Base-by-base conservation (phyloP, 2,113 vertebrate genomes). In the Microtus ochrogaster region DNA sequence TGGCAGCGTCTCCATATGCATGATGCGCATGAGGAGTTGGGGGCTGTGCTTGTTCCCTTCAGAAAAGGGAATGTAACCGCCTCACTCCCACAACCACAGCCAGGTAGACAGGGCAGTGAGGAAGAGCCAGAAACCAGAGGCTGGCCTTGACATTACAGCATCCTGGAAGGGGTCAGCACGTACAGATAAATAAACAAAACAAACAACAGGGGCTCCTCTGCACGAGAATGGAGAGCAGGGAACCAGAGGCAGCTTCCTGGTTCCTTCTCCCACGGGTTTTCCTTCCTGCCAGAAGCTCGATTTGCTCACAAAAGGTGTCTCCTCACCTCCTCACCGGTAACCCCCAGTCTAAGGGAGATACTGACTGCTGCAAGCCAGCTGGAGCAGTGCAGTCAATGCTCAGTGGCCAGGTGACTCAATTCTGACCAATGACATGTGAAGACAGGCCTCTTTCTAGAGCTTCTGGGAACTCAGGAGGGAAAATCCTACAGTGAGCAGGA, bases 171-270 rank as follows among this genome's bases (percentile, higher is more conserved):
- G 55, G 19, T 33, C 33, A 21, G 22, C 28, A 24, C 41, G 3
- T 0, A 1, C 8, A n/a, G 28, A 3, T 1, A 10, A 16, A 28
- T 0, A 22, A 24, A 36, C 11, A 49, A 3, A 19, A 0, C 16
- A 55, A 55, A 55, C 3, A 14, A 55, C 52, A 1, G 52, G 4
- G 16, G 55, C 55, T 0, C 26, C 58, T 21, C 33, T n/a, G 0
- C 9, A 0, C 24, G 17, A 30, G 36, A 28, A 26, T 1, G 2
- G 0, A 30, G 52, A 14, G 22, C 41, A 26, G 61, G 12, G 28
- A 4, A 26, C 1, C 0, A 30, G 13, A 19, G n/a, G 28, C 47
- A 26, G n/a, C 55, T 22, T 21, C 36, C 11, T 16, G 0, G 24
- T 73, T 2, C 1, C 7, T 3, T 0, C 17, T 1, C 30, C 58